Evolutionary conservation across 1,140 invertebrate genomes (phyloP).

Genomic region (Lepidurus packardi): DNA sequence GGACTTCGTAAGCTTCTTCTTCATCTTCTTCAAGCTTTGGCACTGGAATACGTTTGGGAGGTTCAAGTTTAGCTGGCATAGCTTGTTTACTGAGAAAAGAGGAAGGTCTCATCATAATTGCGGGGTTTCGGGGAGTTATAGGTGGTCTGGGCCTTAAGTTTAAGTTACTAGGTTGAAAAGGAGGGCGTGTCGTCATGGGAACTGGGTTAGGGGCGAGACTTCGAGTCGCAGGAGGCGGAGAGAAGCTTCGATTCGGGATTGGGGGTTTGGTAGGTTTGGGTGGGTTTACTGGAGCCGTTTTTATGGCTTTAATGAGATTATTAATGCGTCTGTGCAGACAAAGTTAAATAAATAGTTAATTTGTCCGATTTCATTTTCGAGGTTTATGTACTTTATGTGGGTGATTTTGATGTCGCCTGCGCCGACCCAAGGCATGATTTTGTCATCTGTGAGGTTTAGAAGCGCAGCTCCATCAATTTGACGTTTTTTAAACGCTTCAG

Average conservation of each 20-base stretch:
- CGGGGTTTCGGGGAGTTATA: neutral
- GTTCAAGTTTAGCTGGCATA: neutral
- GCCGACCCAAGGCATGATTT: slow-evolving; percentile 9
- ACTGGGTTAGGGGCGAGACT: neutral
- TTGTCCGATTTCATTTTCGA: neutral
- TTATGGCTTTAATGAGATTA: neutral
- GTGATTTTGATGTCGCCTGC: neutral
- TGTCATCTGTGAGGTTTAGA: neutral
- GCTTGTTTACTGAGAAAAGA: neutral
- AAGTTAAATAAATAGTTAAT: neutral
- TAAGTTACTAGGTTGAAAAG: neutral
- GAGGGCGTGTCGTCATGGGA: neutral
- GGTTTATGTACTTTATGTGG: neutral
- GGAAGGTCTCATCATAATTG: neutral
- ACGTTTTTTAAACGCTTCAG: neutral
- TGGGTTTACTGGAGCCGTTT: neutral
- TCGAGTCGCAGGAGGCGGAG: neutral
- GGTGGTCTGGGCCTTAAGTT: too few relatives aligned
- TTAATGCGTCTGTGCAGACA: neutral
- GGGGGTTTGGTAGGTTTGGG: neutral
- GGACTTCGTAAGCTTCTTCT: neutral
- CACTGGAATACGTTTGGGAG: neutral
- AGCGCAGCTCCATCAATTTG: neutral
- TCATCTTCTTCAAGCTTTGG: neutral
- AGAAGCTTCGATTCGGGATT: neutral